Conservation (phyloP, 2,113 vertebrate genomes). For the Phodopus roborovskii region DNA sequence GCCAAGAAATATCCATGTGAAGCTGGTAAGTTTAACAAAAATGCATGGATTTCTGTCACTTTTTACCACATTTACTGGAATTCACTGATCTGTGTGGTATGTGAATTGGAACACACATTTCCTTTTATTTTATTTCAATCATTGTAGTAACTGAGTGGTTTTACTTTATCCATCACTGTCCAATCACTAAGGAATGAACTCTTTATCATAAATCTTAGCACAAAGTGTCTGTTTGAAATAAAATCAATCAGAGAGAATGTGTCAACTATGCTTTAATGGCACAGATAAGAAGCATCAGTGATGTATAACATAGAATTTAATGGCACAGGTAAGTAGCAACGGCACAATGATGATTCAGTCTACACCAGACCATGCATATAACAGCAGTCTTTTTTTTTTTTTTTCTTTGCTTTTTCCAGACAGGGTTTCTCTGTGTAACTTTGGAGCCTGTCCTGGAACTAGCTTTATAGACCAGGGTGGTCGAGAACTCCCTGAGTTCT, state of each 20-base stretch:
- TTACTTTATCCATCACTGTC: not conserved
- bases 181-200: not conserved
- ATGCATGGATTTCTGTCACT: not conserved
- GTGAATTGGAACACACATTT: not conserved
- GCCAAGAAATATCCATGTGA: not conserved
- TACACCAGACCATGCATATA: rapidly evolving
- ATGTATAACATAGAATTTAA: not conserved
- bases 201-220: not conserved
- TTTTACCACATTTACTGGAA: not conserved
- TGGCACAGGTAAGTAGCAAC: not conserved
- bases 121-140: not conserved
- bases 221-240: not conserved
- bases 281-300: no score
- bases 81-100: not conserved
- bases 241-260: not conserved
- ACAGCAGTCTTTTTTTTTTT: no score
- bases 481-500: no score
- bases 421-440: no score
- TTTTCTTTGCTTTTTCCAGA: no score
- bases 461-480: no score
- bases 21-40: not conserved
- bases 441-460: no score
- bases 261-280: not conserved
- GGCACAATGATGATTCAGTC: not conserved
- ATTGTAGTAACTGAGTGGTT: not conserved